These are phyloP conservation scores for Atrina japonica DNA, from an alignment of 2,888 invertebrate species.

Conservation along the genomic window DNA sequence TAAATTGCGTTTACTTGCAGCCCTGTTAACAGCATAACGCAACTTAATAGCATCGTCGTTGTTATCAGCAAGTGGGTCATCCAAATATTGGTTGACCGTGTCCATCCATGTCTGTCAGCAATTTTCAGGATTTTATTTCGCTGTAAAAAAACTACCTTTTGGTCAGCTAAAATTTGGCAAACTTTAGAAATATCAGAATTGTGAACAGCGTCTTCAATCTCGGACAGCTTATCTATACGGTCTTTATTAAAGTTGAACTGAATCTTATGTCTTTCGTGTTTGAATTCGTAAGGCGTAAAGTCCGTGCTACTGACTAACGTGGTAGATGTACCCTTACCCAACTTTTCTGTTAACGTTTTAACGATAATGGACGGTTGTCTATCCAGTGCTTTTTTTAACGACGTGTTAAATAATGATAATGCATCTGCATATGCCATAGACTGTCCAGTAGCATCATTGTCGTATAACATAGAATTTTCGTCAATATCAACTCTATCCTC, in stretches of 20 bases:
- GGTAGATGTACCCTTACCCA: no score
- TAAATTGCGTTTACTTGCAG: conserved; percentile 17
- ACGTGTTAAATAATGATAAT: no score
- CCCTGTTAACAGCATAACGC: conserved; percentile 13
- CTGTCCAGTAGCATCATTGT: no score
- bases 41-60: conserved; percentile 22
- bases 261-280: conserved; percentile 27
- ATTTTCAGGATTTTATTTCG: conserved; percentile 22
- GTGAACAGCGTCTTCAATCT: not conserved
- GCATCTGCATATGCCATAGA: no score
- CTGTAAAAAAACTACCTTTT: conserved; percentile 2
- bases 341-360: no score
- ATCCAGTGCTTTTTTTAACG: no score
- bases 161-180: not conserved
- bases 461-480: no score
- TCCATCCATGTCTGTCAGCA: conserved; percentile 14
- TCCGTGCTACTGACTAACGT: no score
- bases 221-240: not conserved
- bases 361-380: no score
- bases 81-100: conserved; percentile 25
- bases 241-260: conserved; percentile 16
- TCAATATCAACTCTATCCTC: no score
- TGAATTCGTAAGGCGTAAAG: conserved; percentile 14
- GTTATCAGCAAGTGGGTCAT: conserved; percentile 21
- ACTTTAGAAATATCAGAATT: not conserved